Percentiles rank a stretch among this genome's conserved stretches.
These are phyloP conservation scores for Echinometra lucunter DNA, from an alignment of 53 echinoderm and acorn worm species.

Conservation along the genomic window DNA sequence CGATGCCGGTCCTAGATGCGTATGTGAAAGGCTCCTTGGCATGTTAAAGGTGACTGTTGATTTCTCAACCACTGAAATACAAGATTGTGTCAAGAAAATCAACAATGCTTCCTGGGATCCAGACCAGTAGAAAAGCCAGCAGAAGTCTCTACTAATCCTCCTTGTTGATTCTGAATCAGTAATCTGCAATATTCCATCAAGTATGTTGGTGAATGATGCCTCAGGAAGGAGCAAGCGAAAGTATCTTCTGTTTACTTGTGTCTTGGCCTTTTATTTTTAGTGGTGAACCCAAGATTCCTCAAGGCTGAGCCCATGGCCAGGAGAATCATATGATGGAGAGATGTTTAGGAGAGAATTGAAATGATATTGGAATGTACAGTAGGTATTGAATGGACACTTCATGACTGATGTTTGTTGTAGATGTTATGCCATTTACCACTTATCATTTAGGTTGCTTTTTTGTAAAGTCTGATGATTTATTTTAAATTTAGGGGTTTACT, in stretches of 20 bases:
- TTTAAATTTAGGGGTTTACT: background rate
- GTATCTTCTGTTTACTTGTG: background rate
- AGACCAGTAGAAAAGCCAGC: too few relatives aligned
- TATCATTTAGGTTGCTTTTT: background rate
- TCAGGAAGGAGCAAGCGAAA: too few relatives aligned
- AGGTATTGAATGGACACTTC: background rate
- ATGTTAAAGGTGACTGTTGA: background rate
- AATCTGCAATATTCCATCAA: too few relatives aligned
- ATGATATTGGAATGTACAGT: too few relatives aligned
- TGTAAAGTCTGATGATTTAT: background rate
- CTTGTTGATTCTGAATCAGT: too few relatives aligned
- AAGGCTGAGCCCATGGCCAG: background rate
- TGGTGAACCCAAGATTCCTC: background rate
- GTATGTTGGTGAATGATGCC: too few relatives aligned
- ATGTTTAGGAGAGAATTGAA: too few relatives aligned
- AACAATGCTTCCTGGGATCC: too few relatives aligned
- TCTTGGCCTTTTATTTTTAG: background rate
- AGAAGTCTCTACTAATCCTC: too few relatives aligned
- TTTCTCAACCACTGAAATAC: too few relatives aligned
- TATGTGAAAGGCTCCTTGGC: slow-evolving; percentile 70
- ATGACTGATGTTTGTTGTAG: background rate
- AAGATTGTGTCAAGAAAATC: too few relatives aligned
- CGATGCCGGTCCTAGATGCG: slow-evolving; percentile 85
- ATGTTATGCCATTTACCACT: background rate
- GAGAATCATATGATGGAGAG: background rate